phyloP scores from a whole-genome alignment of 2,797 vertebrate genomes.

The Triplophysa yarkandensis region DNA sequence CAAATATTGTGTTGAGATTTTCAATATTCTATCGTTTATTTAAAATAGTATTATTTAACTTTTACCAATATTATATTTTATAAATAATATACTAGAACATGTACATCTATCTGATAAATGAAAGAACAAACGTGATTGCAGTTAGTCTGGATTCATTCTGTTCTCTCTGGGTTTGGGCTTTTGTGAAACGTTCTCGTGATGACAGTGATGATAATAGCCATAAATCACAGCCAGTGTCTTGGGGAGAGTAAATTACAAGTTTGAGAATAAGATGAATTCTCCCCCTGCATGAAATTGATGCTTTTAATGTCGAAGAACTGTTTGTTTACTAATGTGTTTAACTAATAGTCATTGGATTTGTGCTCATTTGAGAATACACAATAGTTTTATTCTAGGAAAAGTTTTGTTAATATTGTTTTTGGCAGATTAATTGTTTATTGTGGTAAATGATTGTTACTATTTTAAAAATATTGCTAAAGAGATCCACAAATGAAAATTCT shows the following conservation, averaged over 20 bases:
- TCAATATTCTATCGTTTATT: no score
- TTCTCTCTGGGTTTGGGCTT: constrained; percentile 18
- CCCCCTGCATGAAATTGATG: constrained; percentile 27
- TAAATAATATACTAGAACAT: no score
- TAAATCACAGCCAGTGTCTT: constrained; percentile 57
- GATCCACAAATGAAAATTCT: no score
- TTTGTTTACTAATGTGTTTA: constrained; percentile 9
- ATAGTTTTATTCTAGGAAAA: no score
- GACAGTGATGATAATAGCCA: constrained; percentile 61
- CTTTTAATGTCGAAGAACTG: background rate
- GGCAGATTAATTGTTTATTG: no score
- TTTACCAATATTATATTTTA: no score
- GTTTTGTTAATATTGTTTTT: no score
- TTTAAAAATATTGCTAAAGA: no score
- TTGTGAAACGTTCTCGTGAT: constrained; percentile 55
- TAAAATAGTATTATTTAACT: no score
- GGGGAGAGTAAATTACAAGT: constrained; percentile 21
- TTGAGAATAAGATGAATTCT: constrained; percentile 43
- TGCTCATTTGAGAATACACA: background rate
- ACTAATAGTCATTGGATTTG: constrained; percentile 7
- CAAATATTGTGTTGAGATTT: no score
- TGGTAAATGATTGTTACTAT: no score
- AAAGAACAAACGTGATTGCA: background rate
- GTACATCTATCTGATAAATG: background rate
- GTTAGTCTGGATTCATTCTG: background rate